Base-by-base conservation (phyloP, 1,140 invertebrate genomes). In the Papilio polyxenes region DNA sequence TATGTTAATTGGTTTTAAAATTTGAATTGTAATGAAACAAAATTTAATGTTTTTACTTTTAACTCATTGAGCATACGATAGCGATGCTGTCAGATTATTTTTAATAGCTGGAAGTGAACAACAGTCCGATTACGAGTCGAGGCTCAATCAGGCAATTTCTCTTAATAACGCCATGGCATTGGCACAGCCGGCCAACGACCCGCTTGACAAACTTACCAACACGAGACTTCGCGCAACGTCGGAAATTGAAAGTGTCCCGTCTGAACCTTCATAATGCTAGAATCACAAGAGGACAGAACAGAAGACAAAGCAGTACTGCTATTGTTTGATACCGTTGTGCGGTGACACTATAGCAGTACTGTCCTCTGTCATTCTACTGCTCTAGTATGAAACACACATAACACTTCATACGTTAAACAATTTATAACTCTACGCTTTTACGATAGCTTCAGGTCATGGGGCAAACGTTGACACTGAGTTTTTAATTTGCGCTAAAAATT, bases 91-190 rank as follows among this genome's bases (percentile, higher is more conserved):
- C 6, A 72, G 17, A 37, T 65, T 31, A 31, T 3, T 65, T 13
- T 23, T 40, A 2, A 44, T 44, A 72, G 31, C 31, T 37, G 37
- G 11, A 72, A 72, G 11, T 72, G 65, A 6, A 13, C 65, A 69
- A 3, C 23, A 40, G 2, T 13, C 20, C 20, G 23, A 40, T 72
- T 72, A 9, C 20, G 9, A 13, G 20, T 65, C 62, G 23, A 20
- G n/a, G 20, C 62, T 20, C 11, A 37, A 72, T 15, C 37, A 72
- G 23, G 65, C 65, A 40, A 72, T 72, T 37, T 72, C 65, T 72
- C 31, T 72, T 72, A 72, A 72, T 72, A 72, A 72, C 65, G 31
- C 31, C 31, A 72, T 72, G 31, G n/a, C 65, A 72, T 72, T 72
- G 23, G 13, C 31, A 72, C 7, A 72, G 65, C 23, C 65, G 65